Evolutionary conservation across 2,113 vertebrate genomes (phyloP).

Genomic region (Chlamydotis undulata): DNA sequence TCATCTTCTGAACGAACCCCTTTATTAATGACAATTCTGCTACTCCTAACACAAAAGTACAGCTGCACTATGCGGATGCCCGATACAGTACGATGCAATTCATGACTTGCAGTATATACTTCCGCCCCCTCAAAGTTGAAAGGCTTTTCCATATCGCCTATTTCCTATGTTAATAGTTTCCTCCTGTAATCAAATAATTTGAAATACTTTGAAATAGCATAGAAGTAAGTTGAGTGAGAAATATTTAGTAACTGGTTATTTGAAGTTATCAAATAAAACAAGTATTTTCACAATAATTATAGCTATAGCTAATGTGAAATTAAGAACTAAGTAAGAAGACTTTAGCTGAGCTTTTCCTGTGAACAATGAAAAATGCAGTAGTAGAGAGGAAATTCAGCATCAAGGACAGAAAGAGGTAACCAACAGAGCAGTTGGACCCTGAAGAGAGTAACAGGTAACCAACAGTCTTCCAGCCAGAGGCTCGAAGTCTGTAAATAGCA

Average conservation of each 20-base stretch:
- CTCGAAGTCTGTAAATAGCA: not conserved
- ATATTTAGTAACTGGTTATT: not conserved
- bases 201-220: not conserved
- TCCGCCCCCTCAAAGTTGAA: not conserved
- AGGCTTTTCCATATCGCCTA: not conserved
- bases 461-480: fast-evolving
- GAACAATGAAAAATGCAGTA: not conserved
- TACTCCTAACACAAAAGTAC: not conserved
- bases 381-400: not conserved
- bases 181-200: not conserved
- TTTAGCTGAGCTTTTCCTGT: not conserved
- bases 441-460: not conserved
- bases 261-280: not conserved
- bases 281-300: not conserved
- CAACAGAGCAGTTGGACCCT: not conserved
- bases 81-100: not conserved
- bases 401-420: not conserved
- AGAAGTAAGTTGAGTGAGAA: not conserved
- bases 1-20: not conserved
- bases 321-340: not conserved
- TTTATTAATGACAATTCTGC: not conserved
- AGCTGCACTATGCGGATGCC: not conserved
- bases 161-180: not conserved
- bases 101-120: not conserved
- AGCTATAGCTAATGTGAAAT: not conserved